Percentiles rank a stretch among this genome's conserved stretches.
Conservation (phyloP, 2,113 vertebrate species). For the Agapornis roseicollis region DNA sequence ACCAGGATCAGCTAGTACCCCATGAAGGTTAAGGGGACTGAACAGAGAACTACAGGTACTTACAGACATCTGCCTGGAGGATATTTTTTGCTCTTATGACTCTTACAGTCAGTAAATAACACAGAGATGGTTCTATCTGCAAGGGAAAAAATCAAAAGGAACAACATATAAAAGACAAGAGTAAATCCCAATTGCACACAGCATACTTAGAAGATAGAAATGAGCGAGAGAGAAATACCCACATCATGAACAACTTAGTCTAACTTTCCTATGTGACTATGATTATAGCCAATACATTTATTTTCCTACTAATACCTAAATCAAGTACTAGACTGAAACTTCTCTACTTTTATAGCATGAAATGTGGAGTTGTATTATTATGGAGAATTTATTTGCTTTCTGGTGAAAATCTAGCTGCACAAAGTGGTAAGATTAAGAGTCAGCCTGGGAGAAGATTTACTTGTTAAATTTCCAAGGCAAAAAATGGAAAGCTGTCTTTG, state of each 20-base stretch:
- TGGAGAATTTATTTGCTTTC: not conserved
- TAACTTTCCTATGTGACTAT: not conserved
- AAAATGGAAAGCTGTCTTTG: not conserved
- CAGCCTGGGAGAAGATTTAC: not conserved
- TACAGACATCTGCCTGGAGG: conserved; percentile 46
- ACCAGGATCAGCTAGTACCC: not conserved
- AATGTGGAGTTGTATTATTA: not conserved
- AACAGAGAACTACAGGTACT: not conserved
- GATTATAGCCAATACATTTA: not conserved
- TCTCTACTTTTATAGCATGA: not conserved
- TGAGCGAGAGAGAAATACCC: not conserved
- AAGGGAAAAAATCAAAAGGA: rapidly evolving
- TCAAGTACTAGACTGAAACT: not conserved
- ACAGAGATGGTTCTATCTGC: conserved; percentile 39
- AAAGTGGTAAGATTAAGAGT: not conserved
- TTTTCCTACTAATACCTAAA: not conserved
- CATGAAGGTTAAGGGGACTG: not conserved
- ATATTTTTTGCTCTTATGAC: conserved; percentile 67
- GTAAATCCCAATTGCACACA: not conserved
- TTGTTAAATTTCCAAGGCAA: not conserved
- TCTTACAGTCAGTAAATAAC: conserved; percentile 62
- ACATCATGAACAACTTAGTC: not conserved
- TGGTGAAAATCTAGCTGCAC: not conserved
- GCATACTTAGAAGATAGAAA: not conserved
- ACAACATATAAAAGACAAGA: not conserved